Evolutionary conservation across 2,797 vertebrate species (phyloP).

Genomic region (Pangasius djambal): DNA sequence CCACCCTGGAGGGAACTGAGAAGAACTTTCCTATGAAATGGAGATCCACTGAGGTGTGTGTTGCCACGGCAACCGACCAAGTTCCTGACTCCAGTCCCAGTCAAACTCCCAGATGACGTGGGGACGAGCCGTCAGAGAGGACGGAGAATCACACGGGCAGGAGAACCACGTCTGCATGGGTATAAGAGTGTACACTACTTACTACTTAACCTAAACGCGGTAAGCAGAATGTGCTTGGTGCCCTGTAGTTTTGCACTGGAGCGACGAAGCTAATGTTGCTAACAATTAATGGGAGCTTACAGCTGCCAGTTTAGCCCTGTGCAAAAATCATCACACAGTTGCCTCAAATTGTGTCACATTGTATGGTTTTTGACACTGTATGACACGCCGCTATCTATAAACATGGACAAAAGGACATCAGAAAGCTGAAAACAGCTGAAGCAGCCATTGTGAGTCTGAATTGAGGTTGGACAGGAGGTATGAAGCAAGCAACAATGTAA

Average conservation of each 20-base stretch:
- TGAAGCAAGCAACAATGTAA: no score
- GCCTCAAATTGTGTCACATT: neutral
- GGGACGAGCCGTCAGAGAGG: neutral
- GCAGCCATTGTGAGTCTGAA: neutral
- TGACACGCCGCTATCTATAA: neutral
- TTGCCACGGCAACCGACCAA: conserved; percentile 64
- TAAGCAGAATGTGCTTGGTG: neutral
- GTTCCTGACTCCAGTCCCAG: conserved; percentile 18
- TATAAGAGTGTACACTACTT: neutral
- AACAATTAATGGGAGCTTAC: neutral
- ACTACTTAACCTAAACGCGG: neutral
- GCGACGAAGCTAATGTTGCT: neutral
- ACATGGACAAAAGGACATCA: neutral
- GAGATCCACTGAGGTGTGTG: conserved; percentile 26
- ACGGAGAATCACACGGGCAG: neutral
- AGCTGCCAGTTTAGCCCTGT: neutral
- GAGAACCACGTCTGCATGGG: neutral
- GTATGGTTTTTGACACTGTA: neutral
- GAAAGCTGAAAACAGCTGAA: neutral
- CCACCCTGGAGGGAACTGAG: conserved; percentile 7
- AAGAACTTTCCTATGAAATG: conserved; percentile 26
- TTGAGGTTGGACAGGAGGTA: neutral
- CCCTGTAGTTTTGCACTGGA: no score
- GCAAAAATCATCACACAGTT: neutral
- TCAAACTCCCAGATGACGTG: conserved; percentile 4